phyloP scores from a whole-genome alignment of 1,140 invertebrate genomes.

The Scaptomyza hsui region DNA sequence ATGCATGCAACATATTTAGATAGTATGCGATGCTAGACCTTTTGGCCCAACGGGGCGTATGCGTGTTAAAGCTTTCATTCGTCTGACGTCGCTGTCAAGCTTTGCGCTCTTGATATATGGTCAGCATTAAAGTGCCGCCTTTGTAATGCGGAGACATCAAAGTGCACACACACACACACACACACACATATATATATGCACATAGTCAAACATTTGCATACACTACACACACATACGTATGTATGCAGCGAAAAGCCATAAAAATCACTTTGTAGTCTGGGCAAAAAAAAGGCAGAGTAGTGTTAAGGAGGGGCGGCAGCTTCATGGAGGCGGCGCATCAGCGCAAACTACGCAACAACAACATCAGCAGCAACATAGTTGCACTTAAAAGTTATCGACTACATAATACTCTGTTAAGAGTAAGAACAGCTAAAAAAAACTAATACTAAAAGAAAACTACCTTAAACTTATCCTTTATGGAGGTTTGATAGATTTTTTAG shows the following conservation, averaged over 20 bases:
- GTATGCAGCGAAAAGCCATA: constrained; percentile 65
- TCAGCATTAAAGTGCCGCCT: constrained; percentile 71
- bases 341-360: constrained; percentile 73
- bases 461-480: too few relatives aligned
- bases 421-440: not conserved
- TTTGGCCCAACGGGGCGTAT: constrained; percentile 64
- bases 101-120: constrained; percentile 74
- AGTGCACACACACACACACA: constrained; percentile 53
- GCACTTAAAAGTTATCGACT: not conserved
- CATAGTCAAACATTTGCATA: constrained; percentile 61
- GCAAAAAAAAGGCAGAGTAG: constrained; percentile 2
- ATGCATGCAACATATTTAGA: not conserved
- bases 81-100: constrained; percentile 60
- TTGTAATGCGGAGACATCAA: constrained; percentile 75
- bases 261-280: constrained; percentile 74
- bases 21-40: not conserved
- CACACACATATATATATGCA: constrained; percentile 5
- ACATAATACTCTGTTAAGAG: not conserved
- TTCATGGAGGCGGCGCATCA: constrained; percentile 69
- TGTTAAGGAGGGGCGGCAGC: constrained; percentile 2
- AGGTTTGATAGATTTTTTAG: too few relatives aligned
- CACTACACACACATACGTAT: constrained; percentile 35
- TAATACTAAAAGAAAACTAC: not conserved
- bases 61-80: constrained; percentile 66
- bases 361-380: constrained; percentile 21